phyloP scores from a whole-genome alignment of 2,888 invertebrate species.

The Pherbina coryleti region DNA sequence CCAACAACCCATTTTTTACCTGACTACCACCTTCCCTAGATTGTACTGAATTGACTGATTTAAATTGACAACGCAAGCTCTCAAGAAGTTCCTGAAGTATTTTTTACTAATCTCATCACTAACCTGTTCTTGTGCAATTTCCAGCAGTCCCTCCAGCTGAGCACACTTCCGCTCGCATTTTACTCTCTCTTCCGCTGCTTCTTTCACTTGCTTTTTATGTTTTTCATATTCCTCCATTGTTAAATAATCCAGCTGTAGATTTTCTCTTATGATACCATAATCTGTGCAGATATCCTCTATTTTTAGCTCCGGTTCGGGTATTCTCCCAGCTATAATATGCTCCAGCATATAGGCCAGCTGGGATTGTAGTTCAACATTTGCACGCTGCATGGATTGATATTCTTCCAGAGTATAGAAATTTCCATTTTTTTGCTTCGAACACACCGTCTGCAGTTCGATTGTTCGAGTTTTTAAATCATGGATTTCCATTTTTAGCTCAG shows the following conservation, averaged over 20 bases:
- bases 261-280: constrained; percentile 64
- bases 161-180: constrained; percentile 57
- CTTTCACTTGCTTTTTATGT: constrained; percentile 51
- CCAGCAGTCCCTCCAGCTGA: constrained; percentile 62
- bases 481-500: constrained; percentile 55
- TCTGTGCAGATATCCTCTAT: constrained; percentile 58
- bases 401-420: constrained; percentile 56
- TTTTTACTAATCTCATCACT: background rate
- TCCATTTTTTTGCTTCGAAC: constrained; percentile 34
- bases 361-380: constrained; percentile 55
- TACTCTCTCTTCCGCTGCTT: constrained; percentile 50
- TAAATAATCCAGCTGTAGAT: constrained; percentile 62
- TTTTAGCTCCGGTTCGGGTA: constrained; percentile 44
- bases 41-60: too few relatives aligned
- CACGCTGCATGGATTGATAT: constrained; percentile 55
- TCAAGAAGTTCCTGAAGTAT: background rate
- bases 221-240: constrained; percentile 62
- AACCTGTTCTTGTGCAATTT: constrained; percentile 63
- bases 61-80: too few relatives aligned
- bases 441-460: constrained; percentile 46
- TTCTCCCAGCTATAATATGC: constrained; percentile 55
- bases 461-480: constrained; percentile 50
- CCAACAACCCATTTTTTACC: too few relatives aligned
- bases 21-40: too few relatives aligned
- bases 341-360: constrained; percentile 60